phyloP scores from a whole-genome alignment of 2,888 invertebrate genomes.

The Chrysolina americana region DNA sequence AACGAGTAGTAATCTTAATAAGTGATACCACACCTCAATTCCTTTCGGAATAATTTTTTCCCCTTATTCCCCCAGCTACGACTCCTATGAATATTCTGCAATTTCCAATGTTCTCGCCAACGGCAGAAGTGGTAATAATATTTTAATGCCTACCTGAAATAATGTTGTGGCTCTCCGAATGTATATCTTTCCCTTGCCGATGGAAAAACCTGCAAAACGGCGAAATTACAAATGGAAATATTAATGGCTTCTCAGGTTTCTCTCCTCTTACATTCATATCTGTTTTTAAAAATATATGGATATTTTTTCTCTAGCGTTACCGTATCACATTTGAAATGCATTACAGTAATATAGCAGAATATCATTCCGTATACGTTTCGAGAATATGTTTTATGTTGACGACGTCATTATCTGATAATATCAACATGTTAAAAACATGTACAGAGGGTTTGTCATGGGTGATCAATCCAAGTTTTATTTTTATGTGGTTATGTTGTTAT shows the following conservation, averaged over 20 bases:
- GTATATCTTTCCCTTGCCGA: slow-evolving; percentile 56
- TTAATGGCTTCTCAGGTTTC: slow-evolving; percentile 58
- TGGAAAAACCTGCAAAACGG: slow-evolving; percentile 44
- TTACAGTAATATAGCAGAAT: background rate
- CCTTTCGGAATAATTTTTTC: background rate
- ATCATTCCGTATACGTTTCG: background rate
- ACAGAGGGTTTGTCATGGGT: too few species aligned
- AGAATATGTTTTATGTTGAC: background rate
- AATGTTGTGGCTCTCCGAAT: slow-evolving; percentile 61
- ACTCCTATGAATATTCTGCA: slow-evolving; percentile 27
- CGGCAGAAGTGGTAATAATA: slow-evolving; percentile 42
- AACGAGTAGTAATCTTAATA: too few species aligned
- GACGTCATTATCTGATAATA: background rate
- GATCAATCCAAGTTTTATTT: too few species aligned
- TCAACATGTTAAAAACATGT: too few species aligned
- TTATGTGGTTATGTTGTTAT: too few species aligned
- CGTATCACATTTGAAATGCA: slow-evolving; percentile 26
- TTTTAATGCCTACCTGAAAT: slow-evolving; percentile 57
- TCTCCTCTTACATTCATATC: slow-evolving; percentile 49
- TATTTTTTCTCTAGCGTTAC: slow-evolving; percentile 40
- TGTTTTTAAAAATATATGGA: slow-evolving; percentile 45
- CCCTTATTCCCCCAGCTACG: background rate
- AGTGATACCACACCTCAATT: too few species aligned
- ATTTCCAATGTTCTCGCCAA: background rate
- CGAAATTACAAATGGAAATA: slow-evolving; percentile 63